Conservation (phyloP, 2,113 vertebrate genomes). For the Ondatra zibethicus region DNA sequence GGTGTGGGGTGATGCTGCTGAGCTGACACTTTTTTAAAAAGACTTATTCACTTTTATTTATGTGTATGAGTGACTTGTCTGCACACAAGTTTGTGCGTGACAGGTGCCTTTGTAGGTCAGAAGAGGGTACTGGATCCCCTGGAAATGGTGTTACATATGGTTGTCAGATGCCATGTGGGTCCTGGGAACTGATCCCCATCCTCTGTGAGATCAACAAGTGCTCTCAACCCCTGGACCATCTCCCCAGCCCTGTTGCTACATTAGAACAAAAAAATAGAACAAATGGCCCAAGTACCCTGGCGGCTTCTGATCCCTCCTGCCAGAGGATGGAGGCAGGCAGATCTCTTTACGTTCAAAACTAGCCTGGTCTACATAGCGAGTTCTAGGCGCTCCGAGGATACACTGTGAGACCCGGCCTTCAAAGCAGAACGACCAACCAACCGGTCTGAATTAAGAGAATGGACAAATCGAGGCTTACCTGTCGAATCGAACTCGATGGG, state of each 20-base stretch:
- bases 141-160: not conserved
- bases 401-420: not conserved
- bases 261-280: not conserved
- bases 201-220: not conserved
- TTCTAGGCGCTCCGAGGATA: not conserved
- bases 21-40: not conserved
- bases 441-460: not conserved
- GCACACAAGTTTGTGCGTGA: not conserved
- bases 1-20: not conserved
- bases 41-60: not conserved
- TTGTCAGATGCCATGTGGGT: not conserved
- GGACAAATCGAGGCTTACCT: constrained; percentile 84
- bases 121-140: not conserved
- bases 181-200: not conserved
- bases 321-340: not conserved
- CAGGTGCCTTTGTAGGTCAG: not conserved
- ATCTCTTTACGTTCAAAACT: not conserved
- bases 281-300: not conserved
- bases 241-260: not conserved
- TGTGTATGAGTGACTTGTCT: not conserved
- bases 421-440: not conserved
- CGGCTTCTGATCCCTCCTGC: no score
- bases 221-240: not conserved
- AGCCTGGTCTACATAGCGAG: not conserved
- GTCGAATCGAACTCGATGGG: constrained; percentile 92